Conservation (phyloP, 2,888 invertebrate genomes). For the Chydorus sphaericus region DNA sequence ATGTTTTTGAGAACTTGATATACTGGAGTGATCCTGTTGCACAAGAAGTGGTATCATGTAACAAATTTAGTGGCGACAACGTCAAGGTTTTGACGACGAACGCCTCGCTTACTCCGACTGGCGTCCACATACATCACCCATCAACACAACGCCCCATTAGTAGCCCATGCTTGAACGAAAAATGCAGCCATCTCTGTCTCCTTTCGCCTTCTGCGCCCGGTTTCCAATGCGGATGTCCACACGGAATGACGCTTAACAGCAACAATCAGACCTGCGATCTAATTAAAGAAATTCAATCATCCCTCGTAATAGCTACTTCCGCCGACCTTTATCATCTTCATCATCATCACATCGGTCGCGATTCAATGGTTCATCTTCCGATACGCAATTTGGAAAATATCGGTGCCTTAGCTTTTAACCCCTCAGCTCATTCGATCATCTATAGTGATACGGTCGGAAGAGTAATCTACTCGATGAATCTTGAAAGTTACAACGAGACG, state of each 20-base stretch:
- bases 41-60: slow-evolving; percentile 53
- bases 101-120: slow-evolving; percentile 36
- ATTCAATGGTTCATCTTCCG: slow-evolving; percentile 28
- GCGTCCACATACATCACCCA: slow-evolving; percentile 60
- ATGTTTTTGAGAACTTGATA: slow-evolving; percentile 71
- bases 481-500: slow-evolving; percentile 19
- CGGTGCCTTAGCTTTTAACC: slow-evolving; percentile 51
- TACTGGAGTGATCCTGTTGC: slow-evolving; percentile 84
- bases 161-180: slow-evolving; percentile 45
- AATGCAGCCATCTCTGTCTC: slow-evolving; percentile 65
- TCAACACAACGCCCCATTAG: slow-evolving; percentile 36
- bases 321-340: neutral
- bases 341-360: slow-evolving; percentile 14
- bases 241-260: slow-evolving; percentile 43
- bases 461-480: slow-evolving; percentile 32
- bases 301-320: neutral
- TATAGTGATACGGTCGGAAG: slow-evolving; percentile 37
- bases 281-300: neutral
- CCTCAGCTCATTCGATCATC: slow-evolving; percentile 28
- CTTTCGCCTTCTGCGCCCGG: slow-evolving; percentile 38
- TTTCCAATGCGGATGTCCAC: slow-evolving; percentile 59
- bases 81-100: slow-evolving; percentile 35
- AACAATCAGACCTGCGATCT: slow-evolving; percentile 42
- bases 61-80: slow-evolving; percentile 59
- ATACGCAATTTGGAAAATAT: slow-evolving; percentile 33